Evolutionary conservation across 2,113 vertebrate genomes (phyloP).

Genomic region (Apaloderma vittatum): DNA sequence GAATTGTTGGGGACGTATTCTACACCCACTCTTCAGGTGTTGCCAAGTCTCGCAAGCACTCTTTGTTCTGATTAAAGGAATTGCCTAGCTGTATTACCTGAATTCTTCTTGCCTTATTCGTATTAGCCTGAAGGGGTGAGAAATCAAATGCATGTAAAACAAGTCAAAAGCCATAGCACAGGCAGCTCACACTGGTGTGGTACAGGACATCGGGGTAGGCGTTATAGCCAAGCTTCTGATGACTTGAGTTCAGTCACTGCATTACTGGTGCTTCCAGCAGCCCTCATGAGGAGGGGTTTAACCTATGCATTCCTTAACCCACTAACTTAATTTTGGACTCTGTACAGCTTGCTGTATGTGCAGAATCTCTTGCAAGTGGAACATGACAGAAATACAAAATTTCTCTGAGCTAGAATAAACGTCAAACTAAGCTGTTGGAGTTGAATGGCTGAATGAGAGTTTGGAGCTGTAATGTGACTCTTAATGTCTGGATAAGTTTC

Average conservation of each 20-base stretch:
- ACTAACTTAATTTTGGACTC: not conserved
- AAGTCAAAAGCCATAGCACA: not conserved
- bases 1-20: not conserved
- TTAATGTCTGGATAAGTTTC: not conserved
- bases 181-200: not conserved
- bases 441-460: not conserved
- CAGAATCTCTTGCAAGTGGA: not conserved
- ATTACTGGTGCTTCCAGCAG: not conserved
- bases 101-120: not conserved
- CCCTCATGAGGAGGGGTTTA: not conserved
- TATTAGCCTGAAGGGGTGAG: not conserved
- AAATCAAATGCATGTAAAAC: not conserved
- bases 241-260: not conserved
- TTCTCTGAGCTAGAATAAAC: not conserved
- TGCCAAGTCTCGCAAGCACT: not conserved
- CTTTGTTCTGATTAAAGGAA: not conserved
- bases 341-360: not conserved
- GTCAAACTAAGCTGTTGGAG: not conserved
- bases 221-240: not conserved
- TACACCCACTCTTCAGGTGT: not conserved
- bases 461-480: not conserved
- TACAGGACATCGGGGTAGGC: not conserved
- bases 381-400: not conserved
- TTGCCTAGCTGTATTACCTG: not conserved
- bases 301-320: not conserved